phyloP scores from a whole-genome alignment of 2,797 vertebrate genomes.

The Lagorchestes hirsutus region DNA sequence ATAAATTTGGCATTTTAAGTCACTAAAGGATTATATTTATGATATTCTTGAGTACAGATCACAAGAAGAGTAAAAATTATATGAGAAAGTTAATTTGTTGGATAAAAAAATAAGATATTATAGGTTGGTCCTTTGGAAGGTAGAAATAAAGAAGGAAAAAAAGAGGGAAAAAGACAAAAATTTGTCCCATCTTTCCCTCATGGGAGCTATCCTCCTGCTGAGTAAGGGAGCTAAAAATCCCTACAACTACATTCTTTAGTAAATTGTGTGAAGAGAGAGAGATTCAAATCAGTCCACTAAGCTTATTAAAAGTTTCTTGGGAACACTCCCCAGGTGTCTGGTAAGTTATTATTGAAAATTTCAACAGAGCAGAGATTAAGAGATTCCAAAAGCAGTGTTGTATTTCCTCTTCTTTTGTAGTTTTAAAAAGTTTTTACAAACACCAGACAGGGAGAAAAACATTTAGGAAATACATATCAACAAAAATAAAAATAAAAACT shows the following conservation, averaged over 20 bases:
- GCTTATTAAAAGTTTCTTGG: conserved; percentile 2
- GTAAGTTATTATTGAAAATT: conserved; percentile 10
- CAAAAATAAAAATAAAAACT: conserved; percentile 63
- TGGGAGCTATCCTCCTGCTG: not conserved
- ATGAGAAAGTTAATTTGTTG: not conserved
- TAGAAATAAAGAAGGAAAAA: not conserved
- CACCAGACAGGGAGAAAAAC: not conserved
- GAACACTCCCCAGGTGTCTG: not conserved
- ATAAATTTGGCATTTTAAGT: conserved; percentile 13
- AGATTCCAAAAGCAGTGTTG: rapidly evolving
- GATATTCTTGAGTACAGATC: not conserved
- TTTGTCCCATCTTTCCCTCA: not conserved
- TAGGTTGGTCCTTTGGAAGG: not conserved
- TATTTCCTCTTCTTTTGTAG: not conserved
- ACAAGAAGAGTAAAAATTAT: not conserved
- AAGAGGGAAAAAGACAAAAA: not conserved
- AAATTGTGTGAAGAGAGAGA: not conserved
- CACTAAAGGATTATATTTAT: not conserved
- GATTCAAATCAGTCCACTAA: not conserved
- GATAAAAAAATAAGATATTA: not conserved
- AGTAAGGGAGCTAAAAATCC: conserved; percentile 1
- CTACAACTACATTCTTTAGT: not conserved
- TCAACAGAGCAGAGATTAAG: not conserved
- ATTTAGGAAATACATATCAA: conserved; percentile 43
- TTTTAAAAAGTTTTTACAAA: conserved; percentile 16